Evolutionary conservation across 2,888 invertebrate genomes (phyloP), one percentile per base, ranked within the genome.

Genomic region (Torymus texanus): DNA sequence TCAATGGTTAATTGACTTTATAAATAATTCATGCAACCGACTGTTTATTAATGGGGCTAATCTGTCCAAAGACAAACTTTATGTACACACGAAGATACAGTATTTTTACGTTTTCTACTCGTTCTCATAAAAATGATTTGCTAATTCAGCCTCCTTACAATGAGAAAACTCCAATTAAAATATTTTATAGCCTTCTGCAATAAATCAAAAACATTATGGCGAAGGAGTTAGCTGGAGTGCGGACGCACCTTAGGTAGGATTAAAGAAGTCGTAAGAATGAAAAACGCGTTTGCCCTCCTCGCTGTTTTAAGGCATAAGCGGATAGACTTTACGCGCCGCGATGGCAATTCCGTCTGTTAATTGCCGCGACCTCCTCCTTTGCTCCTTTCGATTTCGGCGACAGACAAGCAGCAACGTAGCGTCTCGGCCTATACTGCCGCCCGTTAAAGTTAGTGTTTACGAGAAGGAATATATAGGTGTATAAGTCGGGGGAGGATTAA

Each of bases 311-410:
- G 51, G 50, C 58, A 72, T 81, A 81, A 81, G 79, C 75, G 78
- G 81, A 81, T 81, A 74, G 73, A 81, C 65, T 73, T 78, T 68
- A 75, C 65, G 75, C 73, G 59, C 18, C 65, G 61, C 73, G 73
- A 81, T 81, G 82, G 84, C 87, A 88, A 88, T 88, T 88, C 84
- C 85, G 84, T 68, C 81, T 72, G 85, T 87, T 88, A 88, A 88
- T 88, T 88, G 87, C 85, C 53, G 81, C 68, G 61, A 59, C 71
- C 61, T 58, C 72, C 67, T 75, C 81, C 81, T 75, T 70, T 65
- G 62, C 71, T 29, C 67, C 16, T 56, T 68, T 62, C 62, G 62
- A 70, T 74, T 68, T 59, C 62, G 29, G 24, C 18, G 61, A 5
- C 18, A 24, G 11, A 3, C 53, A 21, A 59, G 55, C 29, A 53